These are phyloP conservation scores for Rhinella marina DNA, from an alignment of 2,797 vertebrate genomes.

Conservation along the genomic window DNA sequence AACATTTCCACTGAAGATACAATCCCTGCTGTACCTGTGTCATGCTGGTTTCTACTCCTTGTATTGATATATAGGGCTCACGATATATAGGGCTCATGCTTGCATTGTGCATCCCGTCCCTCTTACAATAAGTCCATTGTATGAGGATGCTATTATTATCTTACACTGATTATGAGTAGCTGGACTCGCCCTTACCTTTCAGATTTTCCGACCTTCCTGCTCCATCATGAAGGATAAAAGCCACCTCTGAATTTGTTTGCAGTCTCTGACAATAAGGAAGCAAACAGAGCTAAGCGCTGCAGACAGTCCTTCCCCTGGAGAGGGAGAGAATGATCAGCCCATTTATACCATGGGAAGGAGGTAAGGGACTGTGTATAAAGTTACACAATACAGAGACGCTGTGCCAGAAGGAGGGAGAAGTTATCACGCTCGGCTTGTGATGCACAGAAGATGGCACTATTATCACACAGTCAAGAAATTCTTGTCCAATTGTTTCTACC, in stretches of 20 bases:
- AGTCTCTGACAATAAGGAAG: background rate
- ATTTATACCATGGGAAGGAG: background rate
- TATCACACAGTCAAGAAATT: background rate
- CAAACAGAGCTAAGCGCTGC: background rate
- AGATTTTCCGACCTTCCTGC: background rate
- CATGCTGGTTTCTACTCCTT: too few species aligned
- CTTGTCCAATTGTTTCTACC: background rate
- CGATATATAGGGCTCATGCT: background rate
- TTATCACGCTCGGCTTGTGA: background rate
- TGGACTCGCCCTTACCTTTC: background rate
- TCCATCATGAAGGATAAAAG: background rate
- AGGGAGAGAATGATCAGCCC: background rate
- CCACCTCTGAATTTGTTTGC: background rate
- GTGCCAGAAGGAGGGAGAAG: background rate
- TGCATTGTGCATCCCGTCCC: background rate
- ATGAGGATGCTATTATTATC: background rate
- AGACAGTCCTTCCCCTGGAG: background rate
- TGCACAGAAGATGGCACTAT: background rate
- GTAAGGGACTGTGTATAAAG: slow-evolving; percentile 17
- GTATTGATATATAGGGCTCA: too few species aligned
- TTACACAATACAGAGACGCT: background rate
- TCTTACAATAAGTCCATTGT: background rate
- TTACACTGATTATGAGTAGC: background rate
- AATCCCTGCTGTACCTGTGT: too few species aligned
- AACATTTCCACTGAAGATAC: too few species aligned